Evolutionary conservation across 2,113 vertebrate species (phyloP).

Genomic region (Dromiciops gliroides): DNA sequence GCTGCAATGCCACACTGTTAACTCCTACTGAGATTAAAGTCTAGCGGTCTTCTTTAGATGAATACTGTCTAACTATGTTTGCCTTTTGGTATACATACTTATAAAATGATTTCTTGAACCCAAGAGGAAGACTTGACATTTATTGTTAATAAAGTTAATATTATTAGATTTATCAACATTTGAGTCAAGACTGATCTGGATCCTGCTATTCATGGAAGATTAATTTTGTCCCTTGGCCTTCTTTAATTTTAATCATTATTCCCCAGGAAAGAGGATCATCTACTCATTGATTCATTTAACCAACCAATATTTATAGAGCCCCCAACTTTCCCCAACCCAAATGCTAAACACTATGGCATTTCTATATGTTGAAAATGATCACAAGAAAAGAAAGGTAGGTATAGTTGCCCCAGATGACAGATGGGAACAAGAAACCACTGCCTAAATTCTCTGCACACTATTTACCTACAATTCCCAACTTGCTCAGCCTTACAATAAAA

Average conservation of each 20-base stretch:
- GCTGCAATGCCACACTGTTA: not conserved
- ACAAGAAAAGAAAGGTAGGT: not conserved
- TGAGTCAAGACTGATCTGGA: not conserved
- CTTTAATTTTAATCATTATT: not conserved
- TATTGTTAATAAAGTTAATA: not conserved
- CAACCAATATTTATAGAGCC: not conserved
- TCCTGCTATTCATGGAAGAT: slow-evolving; percentile 15
- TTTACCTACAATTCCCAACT: slow-evolving; percentile 28
- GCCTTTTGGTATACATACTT: not conserved
- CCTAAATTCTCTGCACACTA: slow-evolving; percentile 39
- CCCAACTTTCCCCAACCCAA: slow-evolving; percentile 7
- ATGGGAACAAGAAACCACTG: slow-evolving; percentile 18
- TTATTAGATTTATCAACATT: not conserved
- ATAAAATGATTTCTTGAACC: not conserved
- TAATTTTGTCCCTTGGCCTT: slow-evolving; percentile 35
- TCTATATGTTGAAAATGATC: not conserved
- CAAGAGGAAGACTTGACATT: not conserved
- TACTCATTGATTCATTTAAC: not conserved
- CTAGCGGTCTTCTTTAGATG: not conserved
- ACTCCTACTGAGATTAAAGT: not conserved
- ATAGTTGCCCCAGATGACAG: slow-evolving; percentile 12
- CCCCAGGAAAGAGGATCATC: not conserved
- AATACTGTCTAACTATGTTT: not conserved
- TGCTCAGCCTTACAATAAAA: slow-evolving; percentile 23
- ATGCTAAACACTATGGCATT: slow-evolving; percentile 27